Conservation (phyloP, 2,888 invertebrate species). For the Tuta absoluta region DNA sequence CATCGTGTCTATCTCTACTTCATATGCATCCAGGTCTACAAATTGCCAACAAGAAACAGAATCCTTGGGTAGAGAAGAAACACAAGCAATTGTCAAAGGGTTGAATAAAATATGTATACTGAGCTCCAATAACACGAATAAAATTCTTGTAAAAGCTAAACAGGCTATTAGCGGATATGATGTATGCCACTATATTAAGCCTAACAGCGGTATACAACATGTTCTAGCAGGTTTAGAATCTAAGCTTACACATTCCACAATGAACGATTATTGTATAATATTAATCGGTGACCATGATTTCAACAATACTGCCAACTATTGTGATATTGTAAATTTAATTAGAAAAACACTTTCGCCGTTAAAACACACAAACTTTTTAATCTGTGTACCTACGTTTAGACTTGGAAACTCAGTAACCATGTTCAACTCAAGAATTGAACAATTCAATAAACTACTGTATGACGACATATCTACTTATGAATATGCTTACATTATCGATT, state of each 20-base stretch:
- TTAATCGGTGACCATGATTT: not conserved
- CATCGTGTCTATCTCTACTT: too few relatives aligned
- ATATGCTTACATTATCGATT: not conserved
- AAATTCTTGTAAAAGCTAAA: not conserved
- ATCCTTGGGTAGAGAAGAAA: too few relatives aligned
- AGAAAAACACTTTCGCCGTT: not conserved
- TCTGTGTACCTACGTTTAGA: not conserved
- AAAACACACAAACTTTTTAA: not conserved
- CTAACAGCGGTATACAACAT: not conserved
- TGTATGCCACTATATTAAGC: not conserved
- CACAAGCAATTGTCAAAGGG: not conserved
- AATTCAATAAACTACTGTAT: not conserved
- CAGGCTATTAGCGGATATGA: not conserved
- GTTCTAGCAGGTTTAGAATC: not conserved
- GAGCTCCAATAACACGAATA: not conserved
- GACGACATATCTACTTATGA: not conserved
- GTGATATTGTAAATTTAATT: not conserved
- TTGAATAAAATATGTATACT: not conserved
- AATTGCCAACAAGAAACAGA: too few relatives aligned
- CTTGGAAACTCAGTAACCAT: not conserved
- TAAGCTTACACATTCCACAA: not conserved
- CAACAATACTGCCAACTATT: not conserved
- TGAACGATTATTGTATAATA: not conserved
- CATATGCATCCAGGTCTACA: too few relatives aligned
- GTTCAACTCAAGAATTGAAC: not conserved